Evolutionary conservation across 2,113 vertebrate species (phyloP).

Genomic region (Rhadina sibilatrix): DNA sequence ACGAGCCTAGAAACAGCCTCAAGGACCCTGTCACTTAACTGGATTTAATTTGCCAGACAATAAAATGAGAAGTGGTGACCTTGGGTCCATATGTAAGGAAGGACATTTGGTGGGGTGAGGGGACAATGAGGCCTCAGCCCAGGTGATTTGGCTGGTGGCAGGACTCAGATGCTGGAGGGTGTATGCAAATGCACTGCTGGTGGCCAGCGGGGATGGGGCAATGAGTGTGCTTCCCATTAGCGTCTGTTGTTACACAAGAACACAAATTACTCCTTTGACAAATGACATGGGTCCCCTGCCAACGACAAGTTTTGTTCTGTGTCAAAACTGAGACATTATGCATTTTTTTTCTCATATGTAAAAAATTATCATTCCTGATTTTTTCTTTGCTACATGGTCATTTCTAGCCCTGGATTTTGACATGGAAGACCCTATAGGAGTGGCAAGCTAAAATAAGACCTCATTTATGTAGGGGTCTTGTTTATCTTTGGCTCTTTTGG

Average conservation of each 20-base stretch:
- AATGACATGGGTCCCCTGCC: not conserved
- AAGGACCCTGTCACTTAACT: not conserved
- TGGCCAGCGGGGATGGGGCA: not conserved
- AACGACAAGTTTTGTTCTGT: not conserved
- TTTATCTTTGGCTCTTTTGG: not conserved
- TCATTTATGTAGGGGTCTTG: not conserved
- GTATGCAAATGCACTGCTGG: not conserved
- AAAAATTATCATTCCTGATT: not conserved
- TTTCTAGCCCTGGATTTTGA: not conserved
- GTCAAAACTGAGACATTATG: not conserved
- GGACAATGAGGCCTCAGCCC: not conserved
- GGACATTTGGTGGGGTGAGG: not conserved
- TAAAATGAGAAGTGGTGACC: not conserved
- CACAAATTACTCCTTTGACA: not conserved
- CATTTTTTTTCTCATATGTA: not conserved
- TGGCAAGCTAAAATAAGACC: not conserved
- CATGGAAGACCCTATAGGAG: not conserved
- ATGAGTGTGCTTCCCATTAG: constrained; percentile 10
- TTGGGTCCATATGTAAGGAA: not conserved
- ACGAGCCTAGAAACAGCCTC: not conserved
- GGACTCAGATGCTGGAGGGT: not conserved
- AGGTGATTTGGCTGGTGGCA: not conserved
- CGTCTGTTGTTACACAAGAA: constrained; percentile 19
- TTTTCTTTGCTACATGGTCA: not conserved
- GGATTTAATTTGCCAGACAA: not conserved